A percentile compares a stretch with the other conserved stretches of the same genome.
Evolutionary conservation across 1,140 invertebrate species (phyloP).

Genomic region (Drosophila mojavensis): DNA sequence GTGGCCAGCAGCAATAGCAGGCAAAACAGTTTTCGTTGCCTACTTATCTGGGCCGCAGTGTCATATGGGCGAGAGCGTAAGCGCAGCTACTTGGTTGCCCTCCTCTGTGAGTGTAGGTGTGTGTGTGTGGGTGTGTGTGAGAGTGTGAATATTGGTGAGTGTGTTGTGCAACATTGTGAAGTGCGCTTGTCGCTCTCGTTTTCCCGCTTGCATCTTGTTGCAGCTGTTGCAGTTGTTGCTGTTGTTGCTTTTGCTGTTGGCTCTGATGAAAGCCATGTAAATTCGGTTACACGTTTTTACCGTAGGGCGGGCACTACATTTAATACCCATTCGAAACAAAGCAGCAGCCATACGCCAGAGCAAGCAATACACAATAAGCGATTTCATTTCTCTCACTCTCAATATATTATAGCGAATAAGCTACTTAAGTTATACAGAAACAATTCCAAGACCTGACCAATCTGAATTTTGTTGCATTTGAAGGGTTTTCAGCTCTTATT

Average conservation of each 20-base stretch:
- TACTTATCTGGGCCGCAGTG: slow-evolving; percentile 76
- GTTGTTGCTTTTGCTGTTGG: slow-evolving; percentile 36
- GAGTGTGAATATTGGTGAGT: slow-evolving; percentile 30
- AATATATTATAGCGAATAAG: not conserved
- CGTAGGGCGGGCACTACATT: slow-evolving; percentile 15
- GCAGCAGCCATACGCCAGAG: not conserved
- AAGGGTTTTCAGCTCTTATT: too few relatives aligned
- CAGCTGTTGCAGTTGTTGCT: slow-evolving; percentile 18
- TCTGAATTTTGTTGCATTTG: too few relatives aligned
- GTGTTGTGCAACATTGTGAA: slow-evolving; percentile 51
- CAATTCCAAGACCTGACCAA: too few relatives aligned
- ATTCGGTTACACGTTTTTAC: slow-evolving; percentile 30
- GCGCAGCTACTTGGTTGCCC: slow-evolving; percentile 37
- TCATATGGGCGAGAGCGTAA: slow-evolving; percentile 36
- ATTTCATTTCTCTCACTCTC: not conserved
- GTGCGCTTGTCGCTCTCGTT: slow-evolving; percentile 42
- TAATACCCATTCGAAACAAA: slow-evolving; percentile 23
- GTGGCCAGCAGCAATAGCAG: slow-evolving; percentile 16
- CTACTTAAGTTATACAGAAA: not conserved
- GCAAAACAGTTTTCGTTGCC: slow-evolving; percentile 64
- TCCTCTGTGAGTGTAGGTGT: slow-evolving; percentile 11
- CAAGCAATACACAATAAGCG: not conserved
- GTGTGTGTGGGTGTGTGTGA: slow-evolving; percentile 15
- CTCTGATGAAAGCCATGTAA: slow-evolving; percentile 46
- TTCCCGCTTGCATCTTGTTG: slow-evolving; percentile 10